Conservation (phyloP, 2,797 vertebrate species). For the Hypotaenidia philippensis region DNA sequence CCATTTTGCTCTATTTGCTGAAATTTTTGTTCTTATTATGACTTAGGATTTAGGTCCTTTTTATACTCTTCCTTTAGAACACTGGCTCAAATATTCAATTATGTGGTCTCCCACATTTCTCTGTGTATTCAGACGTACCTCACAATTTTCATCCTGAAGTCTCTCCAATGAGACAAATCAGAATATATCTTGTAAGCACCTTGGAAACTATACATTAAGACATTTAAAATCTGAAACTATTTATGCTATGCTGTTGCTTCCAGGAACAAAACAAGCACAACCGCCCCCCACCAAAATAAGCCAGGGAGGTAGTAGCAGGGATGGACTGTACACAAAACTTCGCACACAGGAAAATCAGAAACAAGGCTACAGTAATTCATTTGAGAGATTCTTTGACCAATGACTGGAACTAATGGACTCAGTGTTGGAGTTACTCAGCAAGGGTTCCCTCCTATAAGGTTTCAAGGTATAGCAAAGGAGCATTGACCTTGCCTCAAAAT, state of each 20-base stretch:
- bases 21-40: background rate
- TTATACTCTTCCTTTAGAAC: background rate
- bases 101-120: background rate
- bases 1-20: background rate
- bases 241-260: background rate
- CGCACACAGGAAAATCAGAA: background rate
- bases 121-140: background rate
- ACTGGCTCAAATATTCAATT: background rate
- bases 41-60: background rate
- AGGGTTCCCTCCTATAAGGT: background rate
- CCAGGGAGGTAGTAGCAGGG: background rate
- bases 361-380: background rate
- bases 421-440: background rate
- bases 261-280: background rate
- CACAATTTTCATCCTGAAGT: background rate
- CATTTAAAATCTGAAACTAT: background rate
- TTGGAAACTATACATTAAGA: background rate
- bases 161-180: background rate
- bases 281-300: background rate
- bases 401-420: constrained; percentile 10
- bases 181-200: background rate
- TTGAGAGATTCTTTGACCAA: background rate
- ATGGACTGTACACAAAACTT: background rate
- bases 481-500: background rate
- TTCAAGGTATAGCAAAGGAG: background rate